A percentile compares a stretch with the other conserved stretches of the same genome.
Conservation (phyloP, 2,113 vertebrate genomes). For the Cephalopterus ornatus region DNA sequence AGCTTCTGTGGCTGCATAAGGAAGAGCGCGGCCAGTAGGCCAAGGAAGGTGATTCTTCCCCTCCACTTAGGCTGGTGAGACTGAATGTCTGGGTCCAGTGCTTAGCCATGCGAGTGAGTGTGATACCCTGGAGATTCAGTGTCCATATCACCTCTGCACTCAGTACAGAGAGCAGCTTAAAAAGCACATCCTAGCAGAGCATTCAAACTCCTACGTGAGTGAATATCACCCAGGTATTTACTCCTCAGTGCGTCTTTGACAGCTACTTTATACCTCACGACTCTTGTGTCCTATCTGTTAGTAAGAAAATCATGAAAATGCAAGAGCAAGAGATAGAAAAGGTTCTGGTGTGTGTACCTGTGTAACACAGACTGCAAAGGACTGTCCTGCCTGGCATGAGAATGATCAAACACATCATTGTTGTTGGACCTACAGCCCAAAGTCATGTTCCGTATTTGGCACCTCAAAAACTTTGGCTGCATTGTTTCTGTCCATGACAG, state of each 20-base stretch:
- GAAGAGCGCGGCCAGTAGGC: not conserved
- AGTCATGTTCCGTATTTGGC: not conserved
- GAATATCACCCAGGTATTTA: not conserved
- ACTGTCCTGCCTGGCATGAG: not conserved
- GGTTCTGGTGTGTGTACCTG: not conserved
- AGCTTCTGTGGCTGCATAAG: not conserved
- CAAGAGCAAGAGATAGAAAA: not conserved
- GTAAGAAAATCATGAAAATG: not conserved
- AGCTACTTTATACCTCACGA: not conserved
- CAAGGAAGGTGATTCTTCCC: not conserved
- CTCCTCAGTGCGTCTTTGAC: not conserved
- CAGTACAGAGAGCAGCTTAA: not conserved
- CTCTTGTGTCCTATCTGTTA: not conserved
- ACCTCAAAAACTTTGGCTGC: not conserved
- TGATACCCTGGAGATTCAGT: not conserved
- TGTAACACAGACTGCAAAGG: not conserved
- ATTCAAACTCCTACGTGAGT: accelerated
- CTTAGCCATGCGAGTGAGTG: not conserved
- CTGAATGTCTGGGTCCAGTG: not conserved
- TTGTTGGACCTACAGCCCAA: not conserved
- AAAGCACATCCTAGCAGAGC: not conserved
- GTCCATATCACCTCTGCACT: not conserved
- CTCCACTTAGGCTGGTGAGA: not conserved
- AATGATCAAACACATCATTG: not conserved
- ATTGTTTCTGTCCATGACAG: not conserved